phyloP scores from a whole-genome alignment of 53 echinoderm and acorn worm genomes.

The Echinarachnius parma region DNA sequence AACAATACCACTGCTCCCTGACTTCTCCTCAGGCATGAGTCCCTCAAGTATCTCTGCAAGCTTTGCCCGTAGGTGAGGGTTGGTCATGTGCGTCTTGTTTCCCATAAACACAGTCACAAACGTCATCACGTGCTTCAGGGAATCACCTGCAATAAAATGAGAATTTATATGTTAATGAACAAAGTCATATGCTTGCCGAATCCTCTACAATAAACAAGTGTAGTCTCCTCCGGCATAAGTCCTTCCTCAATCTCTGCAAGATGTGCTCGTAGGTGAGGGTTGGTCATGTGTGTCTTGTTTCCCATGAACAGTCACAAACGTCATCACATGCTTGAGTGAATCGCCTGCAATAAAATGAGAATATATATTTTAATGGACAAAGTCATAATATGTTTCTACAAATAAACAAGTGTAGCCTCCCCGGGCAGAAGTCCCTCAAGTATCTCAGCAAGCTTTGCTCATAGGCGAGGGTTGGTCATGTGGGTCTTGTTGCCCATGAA shows the following conservation, averaged over 20 bases:
- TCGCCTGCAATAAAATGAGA: too few species aligned
- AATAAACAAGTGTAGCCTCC: too few species aligned
- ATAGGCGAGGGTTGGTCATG: slow-evolving; percentile 89
- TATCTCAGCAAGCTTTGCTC: slow-evolving; percentile 93
- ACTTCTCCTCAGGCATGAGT: slow-evolving; percentile 63
- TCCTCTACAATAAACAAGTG: too few species aligned
- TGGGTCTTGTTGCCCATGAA: slow-evolving; percentile 92
- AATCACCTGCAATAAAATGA: slow-evolving; percentile 35
- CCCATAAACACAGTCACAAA: slow-evolving; percentile 97
- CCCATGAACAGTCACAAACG: slow-evolving; percentile 94
- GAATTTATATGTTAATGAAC: too few species aligned
- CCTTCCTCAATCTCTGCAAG: slow-evolving; percentile 82
- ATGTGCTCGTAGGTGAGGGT: slow-evolving; percentile 77
- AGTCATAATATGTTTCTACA: too few species aligned
- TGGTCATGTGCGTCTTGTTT: slow-evolving; percentile 81
- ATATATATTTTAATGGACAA: too few species aligned
- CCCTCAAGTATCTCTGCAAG: slow-evolving; percentile 90
- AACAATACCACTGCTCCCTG: slow-evolving; percentile 24
- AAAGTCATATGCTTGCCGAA: too few species aligned
- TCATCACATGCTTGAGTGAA: slow-evolving; percentile 61
- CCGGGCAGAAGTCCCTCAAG: slow-evolving; percentile 77
- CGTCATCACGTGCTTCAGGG: slow-evolving; percentile 70
- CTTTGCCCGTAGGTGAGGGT: slow-evolving; percentile 89
- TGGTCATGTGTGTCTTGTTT: slow-evolving; percentile 75
- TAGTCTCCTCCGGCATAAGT: slow-evolving; percentile 58